These are phyloP conservation scores for Pachyramphus minor DNA, from an alignment of 2,113 vertebrate genomes.

Conservation along the genomic window DNA sequence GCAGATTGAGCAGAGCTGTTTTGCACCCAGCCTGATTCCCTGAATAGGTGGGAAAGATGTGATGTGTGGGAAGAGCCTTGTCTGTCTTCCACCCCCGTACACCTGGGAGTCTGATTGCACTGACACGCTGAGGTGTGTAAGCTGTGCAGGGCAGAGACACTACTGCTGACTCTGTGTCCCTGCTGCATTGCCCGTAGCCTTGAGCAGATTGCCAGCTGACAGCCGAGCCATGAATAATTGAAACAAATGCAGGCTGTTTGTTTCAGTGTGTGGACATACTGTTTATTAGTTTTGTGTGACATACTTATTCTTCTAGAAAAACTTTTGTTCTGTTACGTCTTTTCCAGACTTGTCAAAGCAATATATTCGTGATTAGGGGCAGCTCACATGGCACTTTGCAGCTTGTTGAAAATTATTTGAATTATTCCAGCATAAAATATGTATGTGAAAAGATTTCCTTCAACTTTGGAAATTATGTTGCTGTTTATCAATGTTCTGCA, in stretches of 20 bases:
- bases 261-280: background rate
- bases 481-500: background rate
- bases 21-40: background rate
- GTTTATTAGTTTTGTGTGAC: background rate
- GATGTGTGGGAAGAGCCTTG: conserved; percentile 18
- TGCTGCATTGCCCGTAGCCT: background rate
- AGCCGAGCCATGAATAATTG: background rate
- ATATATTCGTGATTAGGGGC: background rate
- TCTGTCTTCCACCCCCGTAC: background rate
- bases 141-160: background rate
- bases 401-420: background rate
- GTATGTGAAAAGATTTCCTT: background rate
- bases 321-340: background rate
- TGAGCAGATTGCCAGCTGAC: background rate
- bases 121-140: background rate
- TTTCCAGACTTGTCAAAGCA: background rate
- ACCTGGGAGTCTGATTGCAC: conserved; percentile 10
- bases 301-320: background rate
- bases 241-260: background rate
- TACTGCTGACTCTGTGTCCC: background rate
- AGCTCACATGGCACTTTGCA: background rate
- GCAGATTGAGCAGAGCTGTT: background rate
- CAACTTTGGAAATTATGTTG: background rate
- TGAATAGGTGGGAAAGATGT: conserved; percentile 9
- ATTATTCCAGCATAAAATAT: background rate